Percentiles rank a stretch among this genome's conserved stretches.
Conservation (phyloP, 2,888 invertebrate species). For the Tenthredo distinguenda region DNA sequence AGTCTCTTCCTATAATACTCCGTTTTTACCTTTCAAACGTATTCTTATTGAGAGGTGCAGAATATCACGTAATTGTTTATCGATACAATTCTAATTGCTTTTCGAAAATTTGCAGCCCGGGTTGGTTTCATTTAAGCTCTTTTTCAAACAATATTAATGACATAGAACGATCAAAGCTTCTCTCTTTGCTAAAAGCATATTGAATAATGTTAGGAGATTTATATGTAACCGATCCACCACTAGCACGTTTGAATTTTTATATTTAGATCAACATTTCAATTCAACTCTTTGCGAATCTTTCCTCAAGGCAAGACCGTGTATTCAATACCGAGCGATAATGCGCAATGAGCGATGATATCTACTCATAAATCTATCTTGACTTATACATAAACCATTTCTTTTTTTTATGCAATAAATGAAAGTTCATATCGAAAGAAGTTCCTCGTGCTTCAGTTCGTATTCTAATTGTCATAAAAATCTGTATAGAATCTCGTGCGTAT, state of each 20-base stretch:
- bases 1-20: slow-evolving; percentile 11
- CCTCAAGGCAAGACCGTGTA: background rate
- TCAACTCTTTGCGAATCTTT: background rate
- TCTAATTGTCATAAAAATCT: background rate
- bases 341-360: background rate
- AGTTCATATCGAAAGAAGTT: background rate
- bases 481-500: background rate
- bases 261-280: background rate
- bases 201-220: background rate
- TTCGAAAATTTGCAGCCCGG: background rate
- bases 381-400: background rate
- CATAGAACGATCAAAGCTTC: background rate
- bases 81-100: background rate
- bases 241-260: background rate
- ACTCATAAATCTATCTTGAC: background rate
- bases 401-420: background rate
- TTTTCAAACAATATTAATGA: background rate
- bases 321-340: background rate
- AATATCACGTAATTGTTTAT: slow-evolving; percentile 24
- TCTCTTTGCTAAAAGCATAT: background rate
- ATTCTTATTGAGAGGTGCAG: background rate
- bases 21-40: background rate
- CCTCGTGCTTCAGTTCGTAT: background rate
- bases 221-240: background rate
- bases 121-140: background rate